Evolutionary conservation across 2,797 vertebrate species (phyloP).

Genomic region (Ibycter americanus): DNA sequence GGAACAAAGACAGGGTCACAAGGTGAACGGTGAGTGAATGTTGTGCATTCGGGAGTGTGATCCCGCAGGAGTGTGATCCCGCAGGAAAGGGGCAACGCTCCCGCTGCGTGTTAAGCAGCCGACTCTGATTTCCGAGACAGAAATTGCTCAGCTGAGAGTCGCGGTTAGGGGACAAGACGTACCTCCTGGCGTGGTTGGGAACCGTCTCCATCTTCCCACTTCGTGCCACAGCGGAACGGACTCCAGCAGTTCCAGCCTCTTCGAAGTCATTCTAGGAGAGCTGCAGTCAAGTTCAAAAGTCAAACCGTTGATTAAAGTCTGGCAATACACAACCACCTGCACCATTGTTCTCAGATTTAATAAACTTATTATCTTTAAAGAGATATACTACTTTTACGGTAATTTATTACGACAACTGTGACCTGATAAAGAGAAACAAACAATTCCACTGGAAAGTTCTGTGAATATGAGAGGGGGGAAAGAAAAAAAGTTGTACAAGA

Average conservation of each 20-base stretch:
- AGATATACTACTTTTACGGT: rapidly evolving
- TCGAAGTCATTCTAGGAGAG: background rate
- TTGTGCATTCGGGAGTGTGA: rapidly evolving
- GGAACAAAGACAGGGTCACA: background rate
- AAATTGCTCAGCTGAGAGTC: background rate
- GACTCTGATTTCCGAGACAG: background rate
- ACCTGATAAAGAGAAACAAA: background rate
- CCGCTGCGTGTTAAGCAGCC: background rate
- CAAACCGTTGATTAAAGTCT: background rate
- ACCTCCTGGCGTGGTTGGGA: rapidly evolving
- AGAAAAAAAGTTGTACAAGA: background rate
- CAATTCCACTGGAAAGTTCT: background rate
- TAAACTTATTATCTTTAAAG: background rate
- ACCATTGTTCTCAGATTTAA: background rate
- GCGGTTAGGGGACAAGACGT: background rate
- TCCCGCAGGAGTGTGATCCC: rapidly evolving
- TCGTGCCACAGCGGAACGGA: background rate
- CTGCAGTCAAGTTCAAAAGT: background rate
- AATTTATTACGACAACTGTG: background rate
- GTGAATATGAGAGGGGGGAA: background rate
- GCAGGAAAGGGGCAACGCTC: background rate
- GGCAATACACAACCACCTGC: background rate
- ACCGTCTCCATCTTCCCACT: background rate
- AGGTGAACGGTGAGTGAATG: rapidly evolving
- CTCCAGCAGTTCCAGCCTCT: background rate